These are phyloP conservation scores for Polyploca ridens DNA, from an alignment of 2,888 invertebrate genomes.

Conservation along the genomic window DNA sequence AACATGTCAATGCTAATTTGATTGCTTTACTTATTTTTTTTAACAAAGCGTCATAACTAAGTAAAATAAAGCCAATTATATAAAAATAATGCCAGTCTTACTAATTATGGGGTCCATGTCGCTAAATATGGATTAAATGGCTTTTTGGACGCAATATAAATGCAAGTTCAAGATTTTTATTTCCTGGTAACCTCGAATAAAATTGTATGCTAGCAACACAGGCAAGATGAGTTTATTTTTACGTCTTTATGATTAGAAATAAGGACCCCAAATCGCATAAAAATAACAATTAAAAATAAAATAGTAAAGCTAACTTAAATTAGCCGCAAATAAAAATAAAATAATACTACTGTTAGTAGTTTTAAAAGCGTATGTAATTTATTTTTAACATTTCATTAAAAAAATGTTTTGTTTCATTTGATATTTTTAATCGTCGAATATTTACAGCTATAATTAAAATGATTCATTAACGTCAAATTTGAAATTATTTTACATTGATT, in stretches of 20 bases:
- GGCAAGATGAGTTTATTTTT: neutral
- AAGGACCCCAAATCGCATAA: constrained; percentile 2
- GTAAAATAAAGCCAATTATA: constrained; percentile 51
- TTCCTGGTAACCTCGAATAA: neutral
- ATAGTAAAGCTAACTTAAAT: neutral
- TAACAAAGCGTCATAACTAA: constrained; percentile 40
- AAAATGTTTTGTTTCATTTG: neutral
- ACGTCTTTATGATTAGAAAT: neutral
- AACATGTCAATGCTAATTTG: constrained; percentile 53
- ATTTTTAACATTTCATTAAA: neutral
- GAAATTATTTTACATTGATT: neutral
- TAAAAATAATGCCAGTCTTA: constrained; percentile 55
- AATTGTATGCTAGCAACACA: no score
- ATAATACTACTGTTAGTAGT: neutral
- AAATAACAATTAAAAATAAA: neutral
- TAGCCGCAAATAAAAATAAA: neutral
- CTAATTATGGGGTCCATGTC: constrained; percentile 39
- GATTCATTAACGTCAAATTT: neutral
- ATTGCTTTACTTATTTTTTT: constrained; percentile 54
- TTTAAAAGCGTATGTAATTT: neutral
- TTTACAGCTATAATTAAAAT: neutral
- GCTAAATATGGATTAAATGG: no score
- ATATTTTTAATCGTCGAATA: neutral
- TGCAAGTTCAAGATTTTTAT: neutral
- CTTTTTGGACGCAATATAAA: constrained; percentile 10